Evolutionary conservation across 2,888 invertebrate species (phyloP).

Genomic region (Netelia melanura): DNA sequence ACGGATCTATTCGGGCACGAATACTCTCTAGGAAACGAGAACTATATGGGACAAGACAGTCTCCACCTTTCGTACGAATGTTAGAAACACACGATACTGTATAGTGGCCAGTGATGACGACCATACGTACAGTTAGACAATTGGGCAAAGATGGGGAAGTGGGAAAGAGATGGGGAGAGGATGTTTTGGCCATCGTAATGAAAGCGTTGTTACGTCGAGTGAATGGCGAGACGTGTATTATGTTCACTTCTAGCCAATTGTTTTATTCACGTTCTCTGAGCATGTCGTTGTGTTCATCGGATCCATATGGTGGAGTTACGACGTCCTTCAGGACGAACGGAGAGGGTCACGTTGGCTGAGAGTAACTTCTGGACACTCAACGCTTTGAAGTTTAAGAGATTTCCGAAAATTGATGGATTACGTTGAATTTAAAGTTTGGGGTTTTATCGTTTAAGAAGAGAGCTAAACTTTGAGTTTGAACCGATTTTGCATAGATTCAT

Average conservation of each 20-base stretch:
- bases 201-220: slow-evolving; percentile 55
- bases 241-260: slow-evolving; percentile 33
- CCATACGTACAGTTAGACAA: slow-evolving; percentile 47
- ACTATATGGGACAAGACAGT: slow-evolving; percentile 6
- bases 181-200: slow-evolving; percentile 28
- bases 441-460: no score
- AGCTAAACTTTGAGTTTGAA: no score
- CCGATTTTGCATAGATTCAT: no score
- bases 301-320: neutral
- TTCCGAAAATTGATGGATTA: neutral
- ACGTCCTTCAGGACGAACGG: neutral
- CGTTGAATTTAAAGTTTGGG: no score
- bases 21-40: slow-evolving; percentile 27
- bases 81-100: slow-evolving; percentile 48
- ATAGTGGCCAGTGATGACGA: slow-evolving; percentile 42
- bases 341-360: neutral
- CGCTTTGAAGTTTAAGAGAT: neutral
- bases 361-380: neutral
- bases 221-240: slow-evolving; percentile 61
- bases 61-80: slow-evolving; percentile 54
- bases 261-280: slow-evolving; percentile 12
- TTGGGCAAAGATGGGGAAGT: neutral
- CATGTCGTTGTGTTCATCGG: slow-evolving; percentile 17
- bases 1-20: slow-evolving; percentile 60
- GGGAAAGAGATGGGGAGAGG: slow-evolving; percentile 4